Conservation (phyloP, 2,888 invertebrate species). For the Pristionchus arcanus region DNA sequence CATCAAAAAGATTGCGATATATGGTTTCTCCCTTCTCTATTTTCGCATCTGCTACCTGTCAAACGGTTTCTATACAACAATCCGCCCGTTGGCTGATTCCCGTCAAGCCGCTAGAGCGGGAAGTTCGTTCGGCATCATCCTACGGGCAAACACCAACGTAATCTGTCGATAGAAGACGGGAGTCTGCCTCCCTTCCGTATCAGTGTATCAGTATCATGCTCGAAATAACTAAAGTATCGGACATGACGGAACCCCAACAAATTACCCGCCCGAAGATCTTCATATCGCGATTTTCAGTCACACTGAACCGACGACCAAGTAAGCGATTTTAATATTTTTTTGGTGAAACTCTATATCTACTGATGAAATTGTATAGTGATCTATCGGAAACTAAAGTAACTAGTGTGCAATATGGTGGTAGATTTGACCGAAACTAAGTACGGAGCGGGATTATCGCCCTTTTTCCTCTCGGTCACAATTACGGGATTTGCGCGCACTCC, state of each 20-base stretch:
- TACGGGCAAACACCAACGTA: neutral
- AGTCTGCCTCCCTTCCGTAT: conserved; percentile 8
- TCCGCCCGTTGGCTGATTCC: neutral
- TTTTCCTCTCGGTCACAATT: conserved; percentile 31
- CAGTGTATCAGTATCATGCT: conserved; percentile 9
- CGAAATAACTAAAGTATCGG: neutral
- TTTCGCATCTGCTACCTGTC: neutral
- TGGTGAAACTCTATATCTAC: neutral
- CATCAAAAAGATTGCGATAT: neutral
- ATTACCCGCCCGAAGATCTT: neutral
- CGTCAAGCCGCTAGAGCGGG: conserved; percentile 9
- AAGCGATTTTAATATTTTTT: neutral
- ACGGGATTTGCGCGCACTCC: conserved; percentile 27
- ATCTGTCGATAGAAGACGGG: conserved; percentile 40
- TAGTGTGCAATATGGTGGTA: neutral
- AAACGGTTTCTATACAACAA: conserved; percentile 14
- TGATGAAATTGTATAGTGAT: neutral
- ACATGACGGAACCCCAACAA: neutral
- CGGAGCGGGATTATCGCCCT: conserved; percentile 13
- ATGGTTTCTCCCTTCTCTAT: conserved; percentile 1
- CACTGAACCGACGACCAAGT: neutral
- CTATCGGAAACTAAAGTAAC: neutral
- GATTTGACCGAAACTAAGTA: neutral
- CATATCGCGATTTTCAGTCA: neutral
- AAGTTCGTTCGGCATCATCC: conserved; percentile 23